phyloP scores from a whole-genome alignment of 37 sponge, comb jelly and placozoan genomes.

The Bolinopsis microptera region DNA sequence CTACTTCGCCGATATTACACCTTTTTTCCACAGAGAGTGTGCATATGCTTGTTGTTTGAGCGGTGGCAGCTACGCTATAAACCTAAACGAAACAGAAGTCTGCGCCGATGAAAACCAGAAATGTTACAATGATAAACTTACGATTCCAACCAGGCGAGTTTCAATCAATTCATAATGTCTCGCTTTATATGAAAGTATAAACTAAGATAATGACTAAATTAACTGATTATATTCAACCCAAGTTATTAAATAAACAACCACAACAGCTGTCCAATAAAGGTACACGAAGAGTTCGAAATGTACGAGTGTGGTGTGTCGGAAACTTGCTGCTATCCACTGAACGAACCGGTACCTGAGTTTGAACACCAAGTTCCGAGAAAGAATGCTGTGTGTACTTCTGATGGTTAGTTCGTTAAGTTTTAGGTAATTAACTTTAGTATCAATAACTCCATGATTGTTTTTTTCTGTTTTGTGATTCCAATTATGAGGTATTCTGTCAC shows the following conservation, averaged over 20 bases:
- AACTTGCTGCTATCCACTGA: conserved; percentile 9
- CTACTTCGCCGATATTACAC: too few relatives aligned
- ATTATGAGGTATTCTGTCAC: too few relatives aligned
- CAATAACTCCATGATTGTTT: too few relatives aligned
- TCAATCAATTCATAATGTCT: too few relatives aligned
- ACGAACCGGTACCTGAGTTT: background rate
- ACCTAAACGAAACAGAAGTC: background rate
- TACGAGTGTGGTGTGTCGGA: background rate
- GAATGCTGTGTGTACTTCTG: background rate
- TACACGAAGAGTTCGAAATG: background rate
- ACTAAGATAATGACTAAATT: background rate
- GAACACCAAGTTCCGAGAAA: too few relatives aligned
- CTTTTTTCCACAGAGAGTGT: background rate
- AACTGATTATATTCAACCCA: background rate
- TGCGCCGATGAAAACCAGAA: background rate
- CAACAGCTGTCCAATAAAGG: background rate
- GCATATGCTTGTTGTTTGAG: background rate
- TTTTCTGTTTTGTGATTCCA: too few relatives aligned
- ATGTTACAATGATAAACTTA: background rate
- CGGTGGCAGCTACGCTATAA: background rate
- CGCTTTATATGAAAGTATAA: background rate
- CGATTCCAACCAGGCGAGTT: background rate
- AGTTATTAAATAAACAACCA: too few relatives aligned
- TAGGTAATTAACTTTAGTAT: too few relatives aligned
- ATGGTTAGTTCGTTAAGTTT: background rate